phyloP scores from a whole-genome alignment of 2,888 invertebrate species.

The Adelognathus sp. region DNA sequence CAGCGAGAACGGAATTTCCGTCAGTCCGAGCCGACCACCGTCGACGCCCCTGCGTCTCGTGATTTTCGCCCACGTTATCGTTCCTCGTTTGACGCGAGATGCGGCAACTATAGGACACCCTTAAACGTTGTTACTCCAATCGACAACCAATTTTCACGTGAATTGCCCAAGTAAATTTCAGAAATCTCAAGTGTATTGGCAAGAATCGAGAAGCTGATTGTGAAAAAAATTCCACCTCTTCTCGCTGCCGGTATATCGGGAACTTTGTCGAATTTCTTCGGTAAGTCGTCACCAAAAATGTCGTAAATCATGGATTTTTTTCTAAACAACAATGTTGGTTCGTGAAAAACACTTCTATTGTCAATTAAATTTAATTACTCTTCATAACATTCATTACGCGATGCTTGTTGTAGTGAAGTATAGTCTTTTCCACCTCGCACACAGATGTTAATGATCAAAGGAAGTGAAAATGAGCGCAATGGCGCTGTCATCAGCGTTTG shows the following conservation, averaged over 20 bases:
- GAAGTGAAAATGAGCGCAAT: constrained; percentile 16
- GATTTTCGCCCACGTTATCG: neutral
- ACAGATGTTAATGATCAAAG: constrained; percentile 27
- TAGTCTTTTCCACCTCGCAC: neutral
- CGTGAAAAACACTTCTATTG: too few species aligned
- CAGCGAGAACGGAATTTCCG: constrained; percentile 62
- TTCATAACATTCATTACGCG: neutral
- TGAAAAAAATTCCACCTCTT: neutral
- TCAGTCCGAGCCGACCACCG: constrained; percentile 35
- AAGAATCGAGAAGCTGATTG: neutral
- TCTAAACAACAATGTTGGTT: too few species aligned
- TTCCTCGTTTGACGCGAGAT: neutral
- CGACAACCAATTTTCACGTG: neutral
- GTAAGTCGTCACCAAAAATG: constrained; percentile 8
- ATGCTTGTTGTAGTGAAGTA: neutral
- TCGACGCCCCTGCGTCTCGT: constrained; percentile 30
- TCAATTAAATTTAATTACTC: neutral
- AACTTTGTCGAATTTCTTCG: neutral
- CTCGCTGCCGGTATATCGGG: neutral
- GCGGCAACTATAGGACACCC: neutral
- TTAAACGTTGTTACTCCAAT: neutral
- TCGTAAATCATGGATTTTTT: too few species aligned
- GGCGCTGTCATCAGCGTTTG: neutral
- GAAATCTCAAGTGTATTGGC: neutral
- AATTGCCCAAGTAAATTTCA: neutral